Percentiles rank a stretch among this genome's conserved stretches.
Conservation (phyloP, 2,113 vertebrate genomes). For the Cacatua alba region DNA sequence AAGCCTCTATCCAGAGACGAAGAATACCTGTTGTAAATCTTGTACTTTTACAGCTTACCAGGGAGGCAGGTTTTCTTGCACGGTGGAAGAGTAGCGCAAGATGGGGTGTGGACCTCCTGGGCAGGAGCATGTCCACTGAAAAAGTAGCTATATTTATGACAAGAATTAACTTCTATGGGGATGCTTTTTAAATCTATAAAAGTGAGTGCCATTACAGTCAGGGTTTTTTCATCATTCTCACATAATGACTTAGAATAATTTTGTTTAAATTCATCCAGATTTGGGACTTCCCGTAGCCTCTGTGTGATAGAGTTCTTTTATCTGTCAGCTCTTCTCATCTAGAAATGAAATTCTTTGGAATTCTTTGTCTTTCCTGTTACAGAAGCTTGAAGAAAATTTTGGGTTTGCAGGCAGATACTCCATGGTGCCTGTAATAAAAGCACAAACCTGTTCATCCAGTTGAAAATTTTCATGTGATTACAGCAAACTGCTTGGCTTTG, state of each 20-base stretch:
- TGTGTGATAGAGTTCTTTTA: background rate
- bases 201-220: background rate
- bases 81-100: background rate
- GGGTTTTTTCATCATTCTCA: background rate
- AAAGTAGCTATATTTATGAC: background rate
- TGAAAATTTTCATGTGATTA: background rate
- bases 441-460: background rate
- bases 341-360: background rate
- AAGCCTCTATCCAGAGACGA: background rate
- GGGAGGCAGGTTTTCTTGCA: background rate
- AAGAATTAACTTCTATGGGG: background rate
- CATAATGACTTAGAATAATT: background rate
- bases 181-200: background rate
- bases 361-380: background rate
- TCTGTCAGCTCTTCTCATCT: background rate
- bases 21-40: background rate
- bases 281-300: background rate
- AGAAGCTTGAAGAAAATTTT: background rate
- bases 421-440: background rate
- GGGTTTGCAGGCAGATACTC: background rate
- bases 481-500: background rate
- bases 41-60: background rate
- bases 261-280: background rate
- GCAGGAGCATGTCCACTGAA: background rate
- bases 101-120: background rate